A percentile compares a stretch with the other conserved stretches of the same genome.
These are phyloP conservation scores for Glareola pratincola DNA, from an alignment of 2,113 vertebrate genomes.

Conservation along the genomic window DNA sequence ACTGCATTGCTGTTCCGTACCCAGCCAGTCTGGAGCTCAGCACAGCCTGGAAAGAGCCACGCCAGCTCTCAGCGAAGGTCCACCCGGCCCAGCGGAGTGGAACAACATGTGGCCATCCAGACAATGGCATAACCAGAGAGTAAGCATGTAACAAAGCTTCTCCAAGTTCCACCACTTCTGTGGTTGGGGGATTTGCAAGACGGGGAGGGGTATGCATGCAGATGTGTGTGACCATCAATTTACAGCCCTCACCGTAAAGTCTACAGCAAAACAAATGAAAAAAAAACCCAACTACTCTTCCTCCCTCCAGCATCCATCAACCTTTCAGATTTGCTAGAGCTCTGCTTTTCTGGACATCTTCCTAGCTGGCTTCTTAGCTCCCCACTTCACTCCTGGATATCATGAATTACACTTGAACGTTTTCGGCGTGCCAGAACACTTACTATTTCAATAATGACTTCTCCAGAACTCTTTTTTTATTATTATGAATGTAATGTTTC, in stretches of 20 bases:
- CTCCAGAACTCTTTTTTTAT: conserved; percentile 39
- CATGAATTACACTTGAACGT: conserved; percentile 42
- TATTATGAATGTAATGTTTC: conserved; percentile 47
- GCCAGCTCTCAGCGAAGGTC: neutral
- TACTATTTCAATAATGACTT: conserved; percentile 63
- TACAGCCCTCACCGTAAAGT: neutral
- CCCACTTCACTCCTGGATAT: conserved; percentile 43
- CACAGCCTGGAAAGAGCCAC: neutral
- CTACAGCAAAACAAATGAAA: neutral
- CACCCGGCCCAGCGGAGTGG: neutral
- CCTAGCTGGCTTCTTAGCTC: conserved; percentile 34
- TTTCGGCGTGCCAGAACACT: conserved; percentile 26
- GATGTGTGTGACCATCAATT: neutral
- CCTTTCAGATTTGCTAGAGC: neutral
- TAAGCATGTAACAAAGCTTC: neutral
- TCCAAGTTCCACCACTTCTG: neutral
- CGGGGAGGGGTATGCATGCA: neutral
- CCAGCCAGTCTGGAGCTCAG: neutral
- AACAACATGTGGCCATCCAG: neutral
- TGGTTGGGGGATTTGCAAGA: neutral
- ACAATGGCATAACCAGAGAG: neutral
- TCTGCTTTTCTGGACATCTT: conserved; percentile 33
- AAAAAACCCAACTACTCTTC: neutral
- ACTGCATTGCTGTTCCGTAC: neutral
- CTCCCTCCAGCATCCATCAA: neutral